phyloP scores from a whole-genome alignment of 2,113 vertebrate species.

The Alethe castanea region DNA sequence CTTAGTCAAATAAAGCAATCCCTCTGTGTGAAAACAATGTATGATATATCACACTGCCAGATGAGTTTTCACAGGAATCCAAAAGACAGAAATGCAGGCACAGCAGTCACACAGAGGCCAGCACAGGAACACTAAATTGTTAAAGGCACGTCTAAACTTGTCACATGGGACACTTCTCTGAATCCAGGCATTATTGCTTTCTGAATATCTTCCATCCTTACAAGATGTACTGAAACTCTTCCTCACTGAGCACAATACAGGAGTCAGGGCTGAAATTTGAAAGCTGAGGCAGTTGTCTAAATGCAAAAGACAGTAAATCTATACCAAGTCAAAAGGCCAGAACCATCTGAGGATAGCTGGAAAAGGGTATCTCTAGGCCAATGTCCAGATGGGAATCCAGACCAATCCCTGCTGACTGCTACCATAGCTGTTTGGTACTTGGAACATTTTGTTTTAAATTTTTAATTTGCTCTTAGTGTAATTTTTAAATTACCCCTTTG shows the following conservation, averaged over 20 bases:
- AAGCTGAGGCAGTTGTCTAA: neutral
- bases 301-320: neutral
- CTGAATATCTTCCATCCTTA: neutral
- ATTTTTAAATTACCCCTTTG: neutral
- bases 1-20: neutral
- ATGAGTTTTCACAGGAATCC: neutral
- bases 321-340: neutral
- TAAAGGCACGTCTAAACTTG: neutral
- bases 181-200: neutral
- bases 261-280: neutral
- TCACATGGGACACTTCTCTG: neutral
- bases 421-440: neutral
- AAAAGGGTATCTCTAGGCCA: neutral
- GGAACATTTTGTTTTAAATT: neutral
- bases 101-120: neutral
- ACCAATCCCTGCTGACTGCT: neutral
- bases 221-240: neutral
- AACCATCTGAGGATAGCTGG: neutral
- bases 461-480: neutral
- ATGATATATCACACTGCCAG: neutral
- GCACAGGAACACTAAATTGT: neutral
- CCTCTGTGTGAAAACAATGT: neutral
- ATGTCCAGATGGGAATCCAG: neutral
- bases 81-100: neutral
- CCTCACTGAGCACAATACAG: neutral